Percentiles rank a stretch among this genome's conserved stretches.
Conservation (phyloP, 2,797 vertebrate species). For the Brotula barbata region DNA sequence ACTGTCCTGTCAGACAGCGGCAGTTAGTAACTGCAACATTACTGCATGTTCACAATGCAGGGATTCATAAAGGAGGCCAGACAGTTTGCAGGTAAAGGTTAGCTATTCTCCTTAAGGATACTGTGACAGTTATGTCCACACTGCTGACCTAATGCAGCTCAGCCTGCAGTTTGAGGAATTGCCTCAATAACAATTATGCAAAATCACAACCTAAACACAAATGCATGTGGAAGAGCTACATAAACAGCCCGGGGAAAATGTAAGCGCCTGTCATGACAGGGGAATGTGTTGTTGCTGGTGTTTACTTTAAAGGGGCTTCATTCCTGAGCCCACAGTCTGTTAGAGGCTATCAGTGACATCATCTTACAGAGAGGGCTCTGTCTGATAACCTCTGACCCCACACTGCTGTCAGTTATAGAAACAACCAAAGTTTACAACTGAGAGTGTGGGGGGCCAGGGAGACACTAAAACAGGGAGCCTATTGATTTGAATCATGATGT, state of each 20-base stretch:
- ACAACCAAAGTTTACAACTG: slow-evolving; percentile 23
- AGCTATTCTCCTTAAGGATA: slow-evolving; percentile 2
- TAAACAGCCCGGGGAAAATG: slow-evolving; percentile 10
- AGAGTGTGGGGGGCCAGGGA: slow-evolving; percentile 7
- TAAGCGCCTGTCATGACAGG: slow-evolving; percentile 22
- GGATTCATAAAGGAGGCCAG: slow-evolving; percentile 2
- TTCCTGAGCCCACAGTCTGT: slow-evolving; percentile 7
- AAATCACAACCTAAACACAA: slow-evolving; percentile 23
- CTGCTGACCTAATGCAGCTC: slow-evolving; percentile 5
- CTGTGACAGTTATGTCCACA: slow-evolving; percentile 16
- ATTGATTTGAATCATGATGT: slow-evolving; percentile 1
- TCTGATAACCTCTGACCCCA: slow-evolving; percentile 61
- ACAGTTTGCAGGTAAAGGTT: slow-evolving; percentile 19
- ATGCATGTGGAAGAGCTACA: background rate
- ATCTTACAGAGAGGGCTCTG: slow-evolving; percentile 43
- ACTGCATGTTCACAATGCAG: slow-evolving; percentile 21
- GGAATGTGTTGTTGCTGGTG: slow-evolving; percentile 37
- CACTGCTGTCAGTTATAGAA: slow-evolving; percentile 40
- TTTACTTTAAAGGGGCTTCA: slow-evolving; percentile 46
- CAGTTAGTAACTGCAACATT: slow-evolving; percentile 17
- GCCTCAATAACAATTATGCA: slow-evolving; percentile 9
- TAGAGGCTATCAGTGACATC: slow-evolving; percentile 55
- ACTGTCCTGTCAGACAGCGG: slow-evolving; percentile 13
- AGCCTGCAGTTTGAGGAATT: slow-evolving; percentile 3
- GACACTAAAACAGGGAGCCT: background rate